Evolutionary conservation across 2,797 vertebrate species (phyloP).

Genomic region (Sibirionetta formosa): DNA sequence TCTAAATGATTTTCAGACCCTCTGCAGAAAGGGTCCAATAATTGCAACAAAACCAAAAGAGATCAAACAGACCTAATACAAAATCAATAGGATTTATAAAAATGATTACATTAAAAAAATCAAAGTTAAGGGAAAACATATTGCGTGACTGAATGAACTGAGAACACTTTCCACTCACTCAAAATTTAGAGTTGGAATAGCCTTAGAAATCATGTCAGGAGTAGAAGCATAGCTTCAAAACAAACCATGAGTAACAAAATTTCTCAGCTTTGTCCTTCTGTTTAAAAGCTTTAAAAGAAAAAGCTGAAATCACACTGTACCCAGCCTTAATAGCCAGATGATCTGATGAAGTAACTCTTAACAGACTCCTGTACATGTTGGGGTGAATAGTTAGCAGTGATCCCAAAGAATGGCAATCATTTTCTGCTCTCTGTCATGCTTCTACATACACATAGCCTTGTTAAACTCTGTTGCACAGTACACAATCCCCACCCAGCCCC

Average conservation of each 20-base stretch:
- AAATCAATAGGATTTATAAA: conserved; percentile 43
- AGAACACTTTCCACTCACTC: background rate
- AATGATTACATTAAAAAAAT: conserved; percentile 22
- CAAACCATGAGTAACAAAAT: background rate
- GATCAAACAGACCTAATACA: background rate
- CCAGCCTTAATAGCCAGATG: background rate
- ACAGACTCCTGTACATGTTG: background rate
- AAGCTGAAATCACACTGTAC: background rate
- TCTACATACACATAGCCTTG: background rate
- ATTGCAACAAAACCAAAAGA: background rate
- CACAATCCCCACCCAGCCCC: background rate
- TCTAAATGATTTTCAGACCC: background rate
- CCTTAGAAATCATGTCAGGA: background rate
- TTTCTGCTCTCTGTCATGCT: background rate
- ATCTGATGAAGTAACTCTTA: background rate
- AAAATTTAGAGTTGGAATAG: conserved; percentile 53
- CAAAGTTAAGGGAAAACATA: conserved; percentile 53
- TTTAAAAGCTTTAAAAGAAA: background rate
- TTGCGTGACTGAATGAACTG: conserved; percentile 18
- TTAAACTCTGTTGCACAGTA: background rate
- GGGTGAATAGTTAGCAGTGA: background rate
- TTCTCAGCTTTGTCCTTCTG: background rate
- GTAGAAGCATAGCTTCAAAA: background rate
- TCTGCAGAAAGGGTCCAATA: background rate
- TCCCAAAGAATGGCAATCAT: background rate